Evolutionary conservation across 2,888 invertebrate species (phyloP).

Genomic region (Stenurella melanura): DNA sequence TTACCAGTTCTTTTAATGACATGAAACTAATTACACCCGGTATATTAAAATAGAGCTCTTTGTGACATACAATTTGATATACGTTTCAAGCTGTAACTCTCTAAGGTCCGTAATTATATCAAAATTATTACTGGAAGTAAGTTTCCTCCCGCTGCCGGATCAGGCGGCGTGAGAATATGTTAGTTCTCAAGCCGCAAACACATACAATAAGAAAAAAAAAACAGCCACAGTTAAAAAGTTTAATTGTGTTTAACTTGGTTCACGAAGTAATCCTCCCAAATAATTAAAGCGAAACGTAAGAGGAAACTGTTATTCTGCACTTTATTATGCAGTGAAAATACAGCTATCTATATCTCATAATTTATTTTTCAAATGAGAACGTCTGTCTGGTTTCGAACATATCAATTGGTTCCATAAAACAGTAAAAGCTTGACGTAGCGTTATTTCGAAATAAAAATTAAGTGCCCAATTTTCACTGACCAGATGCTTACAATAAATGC

Average conservation of each 20-base stretch:
- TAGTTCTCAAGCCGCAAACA: neutral
- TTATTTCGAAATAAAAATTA: neutral
- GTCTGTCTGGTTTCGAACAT: neutral
- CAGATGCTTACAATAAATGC: neutral
- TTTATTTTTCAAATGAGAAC: neutral
- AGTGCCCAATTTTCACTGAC: neutral
- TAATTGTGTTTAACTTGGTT: slow-evolving; percentile 42
- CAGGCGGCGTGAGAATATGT: neutral
- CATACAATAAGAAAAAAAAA: neutral
- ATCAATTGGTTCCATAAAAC: neutral
- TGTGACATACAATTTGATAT: too few species aligned
- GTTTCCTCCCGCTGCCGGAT: neutral
- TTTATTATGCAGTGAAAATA: neutral
- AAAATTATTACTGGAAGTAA: neutral
- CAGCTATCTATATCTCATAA: slow-evolving; percentile 10
- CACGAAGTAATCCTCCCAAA: slow-evolving; percentile 40
- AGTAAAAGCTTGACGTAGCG: neutral
- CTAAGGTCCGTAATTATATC: too few species aligned
- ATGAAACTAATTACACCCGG: too few species aligned
- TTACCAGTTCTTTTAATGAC: too few species aligned
- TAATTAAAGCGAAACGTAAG: slow-evolving; percentile 37
- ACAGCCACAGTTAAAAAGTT: slow-evolving; percentile 41
- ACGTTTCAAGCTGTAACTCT: too few species aligned
- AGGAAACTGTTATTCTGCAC: slow-evolving; percentile 2
- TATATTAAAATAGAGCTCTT: too few species aligned